A percentile compares a stretch with the other conserved stretches of the same genome.
Evolutionary conservation across 53 echinoderm and acorn worm genomes (phyloP).

Genomic region (Holothuria scabra): DNA sequence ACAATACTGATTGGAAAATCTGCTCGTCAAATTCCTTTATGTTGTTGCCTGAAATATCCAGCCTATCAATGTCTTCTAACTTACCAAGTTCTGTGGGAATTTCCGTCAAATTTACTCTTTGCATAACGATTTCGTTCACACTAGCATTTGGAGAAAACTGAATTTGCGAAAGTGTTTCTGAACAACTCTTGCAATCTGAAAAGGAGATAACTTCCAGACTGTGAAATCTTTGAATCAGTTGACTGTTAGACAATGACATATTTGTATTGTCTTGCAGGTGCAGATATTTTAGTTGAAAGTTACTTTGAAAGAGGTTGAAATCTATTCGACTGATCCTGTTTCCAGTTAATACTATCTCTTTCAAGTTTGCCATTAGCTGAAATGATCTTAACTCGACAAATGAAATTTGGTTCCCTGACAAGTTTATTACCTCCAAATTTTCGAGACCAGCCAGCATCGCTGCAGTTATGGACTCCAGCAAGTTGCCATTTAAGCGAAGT

Average conservation of each 20-base stretch:
- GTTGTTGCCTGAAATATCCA: slow-evolving; percentile 21
- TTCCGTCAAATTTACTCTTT: background rate
- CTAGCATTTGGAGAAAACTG: background rate
- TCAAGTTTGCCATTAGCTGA: background rate
- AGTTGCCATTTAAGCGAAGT: slow-evolving; percentile 22
- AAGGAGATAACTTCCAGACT: slow-evolving; percentile 1
- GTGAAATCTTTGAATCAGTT: background rate
- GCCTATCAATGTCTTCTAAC: background rate
- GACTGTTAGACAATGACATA: background rate
- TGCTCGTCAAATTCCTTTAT: background rate
- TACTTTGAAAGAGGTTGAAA: background rate
- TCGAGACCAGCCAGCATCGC: slow-evolving; percentile 9
- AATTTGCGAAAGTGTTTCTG: background rate
- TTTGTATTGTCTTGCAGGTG: background rate
- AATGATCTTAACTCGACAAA: background rate
- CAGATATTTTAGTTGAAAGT: background rate
- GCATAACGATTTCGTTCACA: slow-evolving; percentile 1
- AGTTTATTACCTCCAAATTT: slow-evolving; percentile 23
- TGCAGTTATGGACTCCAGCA: background rate
- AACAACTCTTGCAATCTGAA: slow-evolving; percentile 3
- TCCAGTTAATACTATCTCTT: background rate
- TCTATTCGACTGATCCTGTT: background rate
- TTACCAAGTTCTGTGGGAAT: background rate
- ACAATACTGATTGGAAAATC: background rate
- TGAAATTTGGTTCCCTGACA: slow-evolving; percentile 12